These are phyloP conservation scores for Scaptomyza reducta DNA, from an alignment of 2,888 invertebrate species.

Conservation along the genomic window DNA sequence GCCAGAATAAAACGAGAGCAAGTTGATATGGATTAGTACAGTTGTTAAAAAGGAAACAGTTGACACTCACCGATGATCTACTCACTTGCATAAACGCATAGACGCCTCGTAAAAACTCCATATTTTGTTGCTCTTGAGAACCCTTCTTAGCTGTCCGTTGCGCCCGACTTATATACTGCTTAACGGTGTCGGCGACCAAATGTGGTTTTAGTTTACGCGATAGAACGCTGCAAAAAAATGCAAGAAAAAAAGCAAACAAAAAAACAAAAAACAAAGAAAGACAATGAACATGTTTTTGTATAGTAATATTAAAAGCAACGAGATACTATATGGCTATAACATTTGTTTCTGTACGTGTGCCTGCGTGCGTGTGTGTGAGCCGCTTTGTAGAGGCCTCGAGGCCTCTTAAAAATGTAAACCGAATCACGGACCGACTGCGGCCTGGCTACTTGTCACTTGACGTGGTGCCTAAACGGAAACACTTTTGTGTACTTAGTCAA, in stretches of 20 bases:
- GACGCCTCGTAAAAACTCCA: conserved; percentile 85
- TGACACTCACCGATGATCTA: conserved; percentile 85
- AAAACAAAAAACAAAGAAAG: conserved; percentile 4
- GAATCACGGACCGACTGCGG: conserved; percentile 52
- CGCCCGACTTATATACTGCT: conserved; percentile 84
- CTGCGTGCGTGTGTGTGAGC: background rate
- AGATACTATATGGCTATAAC: background rate
- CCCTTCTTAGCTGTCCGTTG: conserved; percentile 82
- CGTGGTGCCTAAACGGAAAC: conserved; percentile 77
- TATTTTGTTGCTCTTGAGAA: conserved; percentile 84
- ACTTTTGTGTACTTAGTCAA: conserved; percentile 76
- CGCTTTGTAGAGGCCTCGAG: conserved; percentile 36
- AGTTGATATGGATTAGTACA: conserved; percentile 84
- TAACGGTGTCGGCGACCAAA: conserved; percentile 84
- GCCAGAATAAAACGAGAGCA: conserved; percentile 82
- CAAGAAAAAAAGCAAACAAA: background rate
- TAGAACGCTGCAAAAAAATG: conserved; percentile 76
- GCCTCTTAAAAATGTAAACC: conserved; percentile 74
- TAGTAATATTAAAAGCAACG: conserved; percentile 1
- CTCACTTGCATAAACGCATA: conserved; percentile 85
- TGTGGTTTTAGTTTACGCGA: conserved; percentile 84
- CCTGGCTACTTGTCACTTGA: conserved; percentile 66
- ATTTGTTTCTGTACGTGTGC: background rate
- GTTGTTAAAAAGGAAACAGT: conserved; percentile 82
- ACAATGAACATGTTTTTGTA: background rate